These are phyloP conservation scores for Falco novaeseelandiae DNA, from an alignment of 2,797 vertebrate species.

Conservation along the genomic window DNA sequence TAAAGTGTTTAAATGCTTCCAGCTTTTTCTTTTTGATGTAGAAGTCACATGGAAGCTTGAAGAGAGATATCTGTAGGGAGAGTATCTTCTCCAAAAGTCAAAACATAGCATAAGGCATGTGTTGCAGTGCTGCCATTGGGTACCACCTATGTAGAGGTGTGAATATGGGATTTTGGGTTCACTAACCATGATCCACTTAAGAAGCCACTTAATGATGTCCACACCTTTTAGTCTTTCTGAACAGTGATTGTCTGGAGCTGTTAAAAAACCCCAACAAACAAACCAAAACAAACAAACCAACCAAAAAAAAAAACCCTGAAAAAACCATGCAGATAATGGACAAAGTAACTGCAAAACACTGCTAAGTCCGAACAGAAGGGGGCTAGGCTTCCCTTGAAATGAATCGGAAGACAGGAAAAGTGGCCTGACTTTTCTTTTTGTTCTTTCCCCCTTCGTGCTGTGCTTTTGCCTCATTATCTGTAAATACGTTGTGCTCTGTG, in stretches of 20 bases:
- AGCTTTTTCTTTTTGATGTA: background rate
- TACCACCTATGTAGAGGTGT: background rate
- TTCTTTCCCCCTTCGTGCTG: background rate
- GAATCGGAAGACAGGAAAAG: background rate
- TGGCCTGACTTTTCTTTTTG: background rate
- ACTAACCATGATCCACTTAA: fast-evolving
- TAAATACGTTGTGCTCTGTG: background rate
- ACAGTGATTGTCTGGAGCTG: background rate
- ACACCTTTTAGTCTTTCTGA: background rate
- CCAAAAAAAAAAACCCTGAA: background rate
- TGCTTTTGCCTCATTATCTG: background rate
- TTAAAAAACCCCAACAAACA: background rate
- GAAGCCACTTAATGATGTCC: background rate
- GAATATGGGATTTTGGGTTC: background rate
- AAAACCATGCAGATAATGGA: background rate
- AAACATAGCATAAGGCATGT: background rate
- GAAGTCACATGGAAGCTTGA: background rate
- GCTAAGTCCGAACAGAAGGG: background rate
- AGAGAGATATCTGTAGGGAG: background rate
- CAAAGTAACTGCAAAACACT: background rate
- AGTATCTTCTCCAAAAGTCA: background rate
- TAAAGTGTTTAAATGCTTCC: background rate
- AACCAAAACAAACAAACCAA: background rate
- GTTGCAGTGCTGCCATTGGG: background rate
- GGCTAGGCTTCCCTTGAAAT: background rate